phyloP scores from a whole-genome alignment of 2,797 vertebrate species.

The Sandelia bainsii region DNA sequence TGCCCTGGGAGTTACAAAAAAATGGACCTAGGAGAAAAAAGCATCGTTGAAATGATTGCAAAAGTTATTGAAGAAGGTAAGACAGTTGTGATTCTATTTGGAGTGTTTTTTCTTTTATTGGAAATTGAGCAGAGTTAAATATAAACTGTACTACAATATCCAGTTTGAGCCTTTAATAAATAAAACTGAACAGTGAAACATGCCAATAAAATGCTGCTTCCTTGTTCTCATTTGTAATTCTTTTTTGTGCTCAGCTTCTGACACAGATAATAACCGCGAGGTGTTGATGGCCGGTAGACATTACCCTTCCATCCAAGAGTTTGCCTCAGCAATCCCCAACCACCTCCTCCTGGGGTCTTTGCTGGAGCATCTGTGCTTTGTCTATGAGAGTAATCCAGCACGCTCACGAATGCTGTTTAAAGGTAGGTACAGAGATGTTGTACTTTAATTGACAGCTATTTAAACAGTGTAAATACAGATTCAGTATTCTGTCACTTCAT shows the following conservation, averaged over 20 bases:
- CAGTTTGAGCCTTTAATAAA: background rate
- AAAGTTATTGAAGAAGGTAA: conserved; percentile 87
- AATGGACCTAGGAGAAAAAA: conserved; percentile 81
- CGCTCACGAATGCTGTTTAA: conserved; percentile 91
- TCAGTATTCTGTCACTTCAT: background rate
- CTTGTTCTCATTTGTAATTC: background rate
- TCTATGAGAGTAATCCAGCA: conserved; percentile 90
- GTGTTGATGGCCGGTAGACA: conserved; percentile 82
- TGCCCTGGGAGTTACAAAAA: conserved; percentile 1
- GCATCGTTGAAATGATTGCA: conserved; percentile 81
- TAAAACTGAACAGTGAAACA: background rate
- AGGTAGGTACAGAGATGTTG: conserved; percentile 75
- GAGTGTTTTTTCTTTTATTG: background rate
- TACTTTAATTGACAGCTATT: background rate
- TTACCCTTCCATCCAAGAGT: conserved; percentile 83
- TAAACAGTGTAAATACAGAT: background rate
- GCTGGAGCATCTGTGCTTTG: conserved; percentile 94
- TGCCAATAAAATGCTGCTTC: background rate
- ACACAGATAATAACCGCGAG: conserved; percentile 86
- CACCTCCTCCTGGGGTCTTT: conserved; percentile 95
- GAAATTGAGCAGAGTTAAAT: background rate
- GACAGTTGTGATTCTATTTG: conserved; percentile 20
- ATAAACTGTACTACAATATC: background rate
- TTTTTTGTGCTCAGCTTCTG: conserved; percentile 85
- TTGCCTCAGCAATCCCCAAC: conserved; percentile 93